phyloP scores from a whole-genome alignment of 2,113 vertebrate genomes.

The Diphyllodes magnificus region DNA sequence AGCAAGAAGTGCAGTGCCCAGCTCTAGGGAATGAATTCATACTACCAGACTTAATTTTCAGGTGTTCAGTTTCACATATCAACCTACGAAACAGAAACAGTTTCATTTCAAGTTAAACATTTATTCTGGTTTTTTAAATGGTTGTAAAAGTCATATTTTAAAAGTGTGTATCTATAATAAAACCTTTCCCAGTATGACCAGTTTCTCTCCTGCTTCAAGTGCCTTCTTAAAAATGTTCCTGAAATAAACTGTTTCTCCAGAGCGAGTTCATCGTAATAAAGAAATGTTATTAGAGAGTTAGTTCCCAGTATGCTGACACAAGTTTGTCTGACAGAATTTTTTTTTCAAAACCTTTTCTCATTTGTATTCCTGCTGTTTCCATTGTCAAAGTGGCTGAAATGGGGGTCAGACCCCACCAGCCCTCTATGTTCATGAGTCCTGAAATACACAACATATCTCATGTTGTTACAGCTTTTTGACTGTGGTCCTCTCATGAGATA shows the following conservation, averaged over 20 bases:
- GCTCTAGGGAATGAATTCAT: conserved; percentile 16
- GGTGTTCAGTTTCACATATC: neutral
- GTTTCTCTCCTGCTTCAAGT: neutral
- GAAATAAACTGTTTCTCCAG: neutral
- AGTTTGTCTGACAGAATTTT: neutral
- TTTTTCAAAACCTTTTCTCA: neutral
- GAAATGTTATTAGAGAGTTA: neutral
- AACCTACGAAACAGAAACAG: neutral
- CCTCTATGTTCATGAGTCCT: neutral
- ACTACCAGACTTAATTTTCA: neutral
- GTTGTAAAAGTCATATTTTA: neutral
- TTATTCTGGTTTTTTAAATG: neutral
- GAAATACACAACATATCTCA: neutral
- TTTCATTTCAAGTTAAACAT: neutral
- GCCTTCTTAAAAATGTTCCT: neutral
- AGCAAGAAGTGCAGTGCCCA: neutral
- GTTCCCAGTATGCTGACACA: neutral
- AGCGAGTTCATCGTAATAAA: neutral
- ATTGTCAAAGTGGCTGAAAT: neutral
- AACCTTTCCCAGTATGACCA: neutral
- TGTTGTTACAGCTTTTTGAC: neutral
- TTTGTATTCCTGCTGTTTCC: neutral
- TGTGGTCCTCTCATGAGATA: neutral
- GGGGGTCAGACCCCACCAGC: neutral
- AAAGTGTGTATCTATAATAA: neutral